Conservation (phyloP, 2,113 vertebrate species). For the Albula glossodonta region DNA sequence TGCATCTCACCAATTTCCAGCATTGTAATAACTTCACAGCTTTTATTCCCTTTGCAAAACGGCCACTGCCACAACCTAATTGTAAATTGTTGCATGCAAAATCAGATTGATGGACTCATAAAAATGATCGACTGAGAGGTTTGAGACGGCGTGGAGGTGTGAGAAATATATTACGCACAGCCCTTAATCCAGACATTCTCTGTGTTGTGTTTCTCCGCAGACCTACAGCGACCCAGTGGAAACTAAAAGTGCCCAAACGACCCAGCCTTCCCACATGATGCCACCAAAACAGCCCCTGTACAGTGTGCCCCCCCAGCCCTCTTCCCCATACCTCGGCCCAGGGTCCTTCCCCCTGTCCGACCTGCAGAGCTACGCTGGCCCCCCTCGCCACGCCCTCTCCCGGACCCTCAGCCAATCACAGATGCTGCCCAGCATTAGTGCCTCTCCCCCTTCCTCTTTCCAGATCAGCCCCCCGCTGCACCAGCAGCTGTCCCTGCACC, state of each 20-base stretch:
- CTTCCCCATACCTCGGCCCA: slow-evolving; percentile 85
- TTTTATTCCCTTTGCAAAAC: too few relatives aligned
- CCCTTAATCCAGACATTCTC: neutral
- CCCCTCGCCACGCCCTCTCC: slow-evolving; percentile 83
- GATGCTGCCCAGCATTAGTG: slow-evolving; percentile 92
- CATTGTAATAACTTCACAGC: too few relatives aligned
- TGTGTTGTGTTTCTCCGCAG: slow-evolving; percentile 60
- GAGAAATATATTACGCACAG: neutral
- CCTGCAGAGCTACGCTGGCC: slow-evolving; percentile 89
- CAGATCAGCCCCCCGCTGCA: slow-evolving; percentile 94
- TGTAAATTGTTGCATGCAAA: too few relatives aligned
- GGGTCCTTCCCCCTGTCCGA: slow-evolving; percentile 89
- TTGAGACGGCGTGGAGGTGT: neutral
- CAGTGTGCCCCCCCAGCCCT: slow-evolving; percentile 84
- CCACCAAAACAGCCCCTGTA: slow-evolving; percentile 87
- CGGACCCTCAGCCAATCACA: slow-evolving; percentile 86
- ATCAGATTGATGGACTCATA: too few relatives aligned
- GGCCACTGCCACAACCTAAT: too few relatives aligned
- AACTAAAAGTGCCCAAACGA: slow-evolving; percentile 79
- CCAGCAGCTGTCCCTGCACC: slow-evolving; percentile 94
- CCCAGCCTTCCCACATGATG: slow-evolving; percentile 89
- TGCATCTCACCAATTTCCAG: neutral
- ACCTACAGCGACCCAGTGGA: slow-evolving; percentile 88
- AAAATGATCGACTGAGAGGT: neutral
- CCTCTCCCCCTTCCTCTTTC: slow-evolving; percentile 90